Percentiles rank a stretch among this genome's conserved stretches.
phyloP scores from a whole-genome alignment of 2,888 invertebrate species.

The Pseudoips prasinana region DNA sequence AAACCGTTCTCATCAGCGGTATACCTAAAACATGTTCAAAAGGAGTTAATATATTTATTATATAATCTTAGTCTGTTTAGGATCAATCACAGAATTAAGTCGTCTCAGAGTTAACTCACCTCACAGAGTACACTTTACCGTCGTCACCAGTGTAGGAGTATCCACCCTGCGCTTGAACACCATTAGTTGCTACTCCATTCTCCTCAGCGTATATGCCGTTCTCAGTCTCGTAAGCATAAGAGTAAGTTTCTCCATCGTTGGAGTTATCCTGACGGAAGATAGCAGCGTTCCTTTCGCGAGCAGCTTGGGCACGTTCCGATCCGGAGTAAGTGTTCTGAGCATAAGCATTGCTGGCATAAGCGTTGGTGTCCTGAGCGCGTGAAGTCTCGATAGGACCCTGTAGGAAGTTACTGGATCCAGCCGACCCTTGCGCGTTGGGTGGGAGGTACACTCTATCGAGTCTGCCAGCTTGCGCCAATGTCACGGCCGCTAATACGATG shows the following conservation, averaged over 20 bases:
- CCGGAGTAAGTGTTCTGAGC: slow-evolving; percentile 15
- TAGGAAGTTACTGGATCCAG: slow-evolving; percentile 17
- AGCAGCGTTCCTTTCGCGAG: slow-evolving; percentile 65
- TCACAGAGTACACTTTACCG: slow-evolving; percentile 65
- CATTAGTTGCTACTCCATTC: slow-evolving; percentile 65
- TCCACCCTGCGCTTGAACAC: slow-evolving; percentile 69
- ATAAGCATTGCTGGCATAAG: slow-evolving; percentile 7
- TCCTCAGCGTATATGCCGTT: slow-evolving; percentile 72
- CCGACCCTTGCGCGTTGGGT: slow-evolving; percentile 41
- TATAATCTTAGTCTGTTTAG: no score
- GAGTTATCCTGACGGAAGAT: slow-evolving; percentile 62
- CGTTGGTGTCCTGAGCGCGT: slow-evolving; percentile 14
- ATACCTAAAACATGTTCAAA: slow-evolving; percentile 52
- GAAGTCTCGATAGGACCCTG: slow-evolving; percentile 28
- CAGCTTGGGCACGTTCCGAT: slow-evolving; percentile 60
- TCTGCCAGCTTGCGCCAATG: slow-evolving; percentile 56
- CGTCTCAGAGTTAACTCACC: no score
- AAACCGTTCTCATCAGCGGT: slow-evolving; percentile 74
- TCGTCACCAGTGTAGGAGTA: slow-evolving; percentile 74
- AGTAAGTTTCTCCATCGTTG: slow-evolving; percentile 64
- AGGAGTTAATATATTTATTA: no score
- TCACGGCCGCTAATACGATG: slow-evolving; percentile 50
- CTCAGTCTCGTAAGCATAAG: slow-evolving; percentile 68
- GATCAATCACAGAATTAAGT: no score
- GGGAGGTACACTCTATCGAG: slow-evolving; percentile 66